Evolutionary conservation across 2,797 vertebrate species (phyloP).

Genomic region (Dipus sagitta): DNA sequence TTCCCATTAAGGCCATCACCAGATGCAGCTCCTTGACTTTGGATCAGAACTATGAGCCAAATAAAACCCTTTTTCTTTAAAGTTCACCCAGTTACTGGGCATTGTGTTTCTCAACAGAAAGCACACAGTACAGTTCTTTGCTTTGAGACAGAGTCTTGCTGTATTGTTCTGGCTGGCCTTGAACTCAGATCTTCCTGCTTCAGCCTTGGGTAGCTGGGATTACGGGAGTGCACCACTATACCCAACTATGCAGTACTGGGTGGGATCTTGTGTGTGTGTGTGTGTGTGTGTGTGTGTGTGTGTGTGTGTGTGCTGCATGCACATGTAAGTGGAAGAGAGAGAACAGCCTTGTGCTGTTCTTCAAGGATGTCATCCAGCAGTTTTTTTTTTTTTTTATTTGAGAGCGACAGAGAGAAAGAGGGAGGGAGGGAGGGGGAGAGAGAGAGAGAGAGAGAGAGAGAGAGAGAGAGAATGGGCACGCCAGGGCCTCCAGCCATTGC

Average conservation of each 20-base stretch:
- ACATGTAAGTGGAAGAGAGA: too few relatives aligned
- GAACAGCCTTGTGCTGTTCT: too few relatives aligned
- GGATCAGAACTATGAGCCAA: background rate
- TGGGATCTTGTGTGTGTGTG: too few relatives aligned
- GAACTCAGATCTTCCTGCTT: background rate
- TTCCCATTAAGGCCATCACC: background rate
- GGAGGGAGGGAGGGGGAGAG: too few relatives aligned
- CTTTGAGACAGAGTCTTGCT: background rate
- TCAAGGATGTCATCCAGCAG: too few relatives aligned
- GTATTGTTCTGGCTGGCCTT: background rate
- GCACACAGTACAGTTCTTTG: background rate
- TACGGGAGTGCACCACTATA: background rate
- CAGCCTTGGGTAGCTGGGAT: background rate
- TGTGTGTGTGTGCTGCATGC: too few relatives aligned
- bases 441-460: too few relatives aligned
- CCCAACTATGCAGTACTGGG: background rate
- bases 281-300: too few relatives aligned
- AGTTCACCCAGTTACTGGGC: background rate
- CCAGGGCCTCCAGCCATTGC: too few relatives aligned
- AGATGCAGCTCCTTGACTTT: background rate
- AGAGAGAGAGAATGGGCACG: too few relatives aligned
- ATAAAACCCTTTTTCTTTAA: background rate
- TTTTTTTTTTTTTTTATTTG: too few relatives aligned
- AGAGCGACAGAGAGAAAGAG: too few relatives aligned
- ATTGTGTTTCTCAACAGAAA: background rate